Evolutionary conservation across 2,888 invertebrate genomes (phyloP), one percentile per base, ranked within the genome.

Genomic region (Caenorhabditis uteleia): DNA sequence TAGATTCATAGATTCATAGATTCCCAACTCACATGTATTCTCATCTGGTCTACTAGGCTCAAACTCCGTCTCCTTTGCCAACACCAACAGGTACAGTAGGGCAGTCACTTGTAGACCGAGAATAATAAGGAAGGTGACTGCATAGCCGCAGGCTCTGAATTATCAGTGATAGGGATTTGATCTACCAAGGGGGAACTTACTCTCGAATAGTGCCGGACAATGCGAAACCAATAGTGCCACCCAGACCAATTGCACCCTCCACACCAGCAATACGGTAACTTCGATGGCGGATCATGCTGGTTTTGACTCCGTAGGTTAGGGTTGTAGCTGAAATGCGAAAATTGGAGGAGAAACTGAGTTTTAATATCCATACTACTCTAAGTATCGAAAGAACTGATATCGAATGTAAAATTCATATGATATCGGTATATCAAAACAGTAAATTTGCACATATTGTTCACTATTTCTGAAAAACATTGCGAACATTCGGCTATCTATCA

Each of bases 171-270:
- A 8, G 12, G 12, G 7, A 27, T n/a, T 43, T 3, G 20, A 5
- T 10, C 18, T 10, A n/a, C 6, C 6, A 7, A 5, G 34, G 14
- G 3, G 43, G 26, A 21, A 49, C 69, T 33, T 34, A 79, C 79
- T 74, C 70, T 69, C 80, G 44, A 21, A 84, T 75, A 2, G 82
- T 69, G 5, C 85, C 85, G 3, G 84, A 84, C 7, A 80, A 36
- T 5, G 82, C 77, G 10, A 79, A 82, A 12, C 85, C 84, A 18
- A 84, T 46, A 18, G 84, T 83, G 34, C 80, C 83, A 5, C 85
- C 82, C 26, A 85, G 48, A 45, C 84, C 84, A 39, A 83, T 80
- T 65, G 84, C 82, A 1, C 84, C 81, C 68, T 85, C 85, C 43
- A 83, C 70, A 33, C 84, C 78, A 1, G 84, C 84, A 20, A 85